A percentile compares a stretch with the other conserved stretches of the same genome.
Evolutionary conservation across 2,797 vertebrate species (phyloP).

Genomic region (Hafferia zeledoni): DNA sequence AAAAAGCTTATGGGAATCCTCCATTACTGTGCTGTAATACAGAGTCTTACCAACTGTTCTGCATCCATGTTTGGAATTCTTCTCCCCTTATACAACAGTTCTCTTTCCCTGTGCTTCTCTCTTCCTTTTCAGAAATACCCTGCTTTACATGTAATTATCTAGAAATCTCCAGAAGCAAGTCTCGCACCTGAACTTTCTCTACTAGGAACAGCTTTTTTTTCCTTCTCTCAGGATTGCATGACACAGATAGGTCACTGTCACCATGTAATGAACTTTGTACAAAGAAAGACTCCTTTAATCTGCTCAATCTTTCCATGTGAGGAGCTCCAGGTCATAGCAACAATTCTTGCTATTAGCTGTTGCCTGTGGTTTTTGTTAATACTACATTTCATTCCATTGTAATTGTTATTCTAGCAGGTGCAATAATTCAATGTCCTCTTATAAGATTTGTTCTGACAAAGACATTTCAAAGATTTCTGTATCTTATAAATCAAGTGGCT

Average conservation of each 20-base stretch:
- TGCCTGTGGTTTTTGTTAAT: background rate
- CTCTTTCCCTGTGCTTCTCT: background rate
- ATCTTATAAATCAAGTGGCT: slow-evolving; percentile 13
- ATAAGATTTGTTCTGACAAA: background rate
- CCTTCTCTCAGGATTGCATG: background rate
- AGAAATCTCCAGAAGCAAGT: background rate
- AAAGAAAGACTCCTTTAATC: background rate
- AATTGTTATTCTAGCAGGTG: background rate
- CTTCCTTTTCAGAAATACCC: background rate
- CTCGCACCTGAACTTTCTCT: background rate
- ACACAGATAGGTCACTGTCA: background rate
- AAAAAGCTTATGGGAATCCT: background rate
- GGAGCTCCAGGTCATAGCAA: background rate
- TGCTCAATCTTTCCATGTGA: background rate
- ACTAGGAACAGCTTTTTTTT: background rate
- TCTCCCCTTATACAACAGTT: background rate
- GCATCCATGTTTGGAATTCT: background rate
- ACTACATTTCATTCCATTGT: background rate
- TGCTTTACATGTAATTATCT: background rate
- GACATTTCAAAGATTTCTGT: background rate
- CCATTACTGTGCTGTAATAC: background rate
- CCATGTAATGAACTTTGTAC: background rate
- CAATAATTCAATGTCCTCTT: background rate
- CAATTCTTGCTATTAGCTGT: background rate
- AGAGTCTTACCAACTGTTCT: background rate